phyloP scores from a whole-genome alignment of 2,797 vertebrate species.

The Paedocypris micromegethes region DNA sequence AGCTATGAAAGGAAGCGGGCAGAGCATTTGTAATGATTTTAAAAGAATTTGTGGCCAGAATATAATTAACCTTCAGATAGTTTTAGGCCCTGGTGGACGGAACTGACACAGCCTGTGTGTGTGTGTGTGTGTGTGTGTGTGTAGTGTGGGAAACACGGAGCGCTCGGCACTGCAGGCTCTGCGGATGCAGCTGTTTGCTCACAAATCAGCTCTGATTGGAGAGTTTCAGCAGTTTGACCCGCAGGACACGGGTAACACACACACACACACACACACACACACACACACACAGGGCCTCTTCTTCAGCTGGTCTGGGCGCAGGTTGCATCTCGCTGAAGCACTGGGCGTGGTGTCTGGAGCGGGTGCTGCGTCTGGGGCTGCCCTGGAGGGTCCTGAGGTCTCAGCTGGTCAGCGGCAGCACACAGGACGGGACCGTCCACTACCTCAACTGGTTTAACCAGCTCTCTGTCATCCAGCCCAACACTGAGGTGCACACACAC shows the following conservation, averaged over 20 bases:
- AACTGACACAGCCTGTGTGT: not conserved
- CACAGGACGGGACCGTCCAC: conserved; percentile 61
- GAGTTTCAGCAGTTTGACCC: conserved; percentile 74
- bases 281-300: not conserved
- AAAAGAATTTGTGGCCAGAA: not conserved
- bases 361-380: conserved; percentile 74
- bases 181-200: conserved; percentile 79
- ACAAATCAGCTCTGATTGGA: conserved; percentile 79
- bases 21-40: not conserved
- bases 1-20: too few relatives aligned
- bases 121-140: conserved; percentile 30
- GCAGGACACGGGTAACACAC: conserved; percentile 66
- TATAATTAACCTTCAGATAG: not conserved
- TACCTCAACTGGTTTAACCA: conserved; percentile 81
- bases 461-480: conserved; percentile 74
- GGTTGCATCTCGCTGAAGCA: conserved; percentile 75
- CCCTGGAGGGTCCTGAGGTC: conserved; percentile 85
- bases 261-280: conserved; percentile 9
- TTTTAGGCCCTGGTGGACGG: too few relatives aligned
- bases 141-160: conserved; percentile 82
- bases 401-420: conserved; percentile 70
- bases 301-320: conserved; percentile 42
- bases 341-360: conserved; percentile 81
- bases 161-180: conserved; percentile 83
- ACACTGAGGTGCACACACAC: conserved; percentile 63